Conservation (phyloP, 2,888 invertebrate genomes). For the Chrysolina haemoptera region DNA sequence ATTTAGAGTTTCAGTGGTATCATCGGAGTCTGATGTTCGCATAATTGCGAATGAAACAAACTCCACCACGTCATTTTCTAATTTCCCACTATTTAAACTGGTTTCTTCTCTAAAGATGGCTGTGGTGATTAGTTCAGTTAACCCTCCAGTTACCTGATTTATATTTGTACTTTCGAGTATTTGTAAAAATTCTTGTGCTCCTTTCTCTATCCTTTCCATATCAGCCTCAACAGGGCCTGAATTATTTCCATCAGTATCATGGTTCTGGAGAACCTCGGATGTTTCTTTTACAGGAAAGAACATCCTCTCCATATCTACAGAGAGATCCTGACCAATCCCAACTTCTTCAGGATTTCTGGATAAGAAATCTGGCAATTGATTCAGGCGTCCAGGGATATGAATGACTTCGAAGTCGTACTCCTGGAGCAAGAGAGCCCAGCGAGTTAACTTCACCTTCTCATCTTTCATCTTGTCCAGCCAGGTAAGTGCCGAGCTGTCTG, state of each 20-base stretch:
- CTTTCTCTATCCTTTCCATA: background rate
- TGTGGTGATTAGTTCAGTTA: too few species aligned
- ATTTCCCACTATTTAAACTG: too few species aligned
- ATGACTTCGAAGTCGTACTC: slow-evolving; percentile 49
- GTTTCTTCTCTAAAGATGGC: too few species aligned
- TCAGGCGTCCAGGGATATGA: slow-evolving; percentile 47
- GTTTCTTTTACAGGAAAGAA: background rate
- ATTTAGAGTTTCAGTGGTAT: background rate
- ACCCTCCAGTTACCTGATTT: too few species aligned
- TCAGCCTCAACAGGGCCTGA: background rate
- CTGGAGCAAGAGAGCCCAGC: slow-evolving; percentile 47
- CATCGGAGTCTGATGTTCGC: background rate
- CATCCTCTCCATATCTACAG: background rate
- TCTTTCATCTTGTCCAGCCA: slow-evolving; percentile 27
- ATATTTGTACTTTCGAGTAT: too few species aligned
- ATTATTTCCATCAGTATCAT: background rate
- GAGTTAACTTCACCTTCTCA: slow-evolving; percentile 38
- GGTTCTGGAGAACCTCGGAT: background rate
- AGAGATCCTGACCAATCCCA: background rate
- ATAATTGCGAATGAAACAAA: background rate
- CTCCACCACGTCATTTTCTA: background rate
- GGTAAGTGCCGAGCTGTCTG: background rate
- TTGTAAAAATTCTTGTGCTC: too few species aligned
- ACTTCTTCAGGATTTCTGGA: slow-evolving; percentile 41
- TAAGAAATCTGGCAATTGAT: slow-evolving; percentile 48